Conservation (phyloP, 2,797 vertebrate genomes). For the Anableps anableps region DNA sequence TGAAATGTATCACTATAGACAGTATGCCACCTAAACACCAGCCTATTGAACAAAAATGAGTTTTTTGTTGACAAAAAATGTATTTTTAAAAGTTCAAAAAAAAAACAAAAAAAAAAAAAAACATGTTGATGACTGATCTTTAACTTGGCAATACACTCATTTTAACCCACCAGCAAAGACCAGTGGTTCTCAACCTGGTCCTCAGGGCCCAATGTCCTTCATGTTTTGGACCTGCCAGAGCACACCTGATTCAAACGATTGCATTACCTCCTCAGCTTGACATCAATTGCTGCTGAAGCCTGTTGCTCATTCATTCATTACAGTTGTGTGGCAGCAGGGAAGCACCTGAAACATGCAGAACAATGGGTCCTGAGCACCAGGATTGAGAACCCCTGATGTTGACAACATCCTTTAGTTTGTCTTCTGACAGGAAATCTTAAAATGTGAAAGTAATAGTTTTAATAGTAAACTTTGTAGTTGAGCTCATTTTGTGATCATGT, state of each 20-base stretch:
- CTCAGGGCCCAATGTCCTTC: too few relatives aligned
- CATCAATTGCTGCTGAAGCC: neutral
- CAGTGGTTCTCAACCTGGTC: too few relatives aligned
- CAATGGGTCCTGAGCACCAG: too few relatives aligned
- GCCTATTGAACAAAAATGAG: neutral
- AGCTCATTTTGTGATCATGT: neutral
- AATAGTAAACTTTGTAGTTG: too few relatives aligned
- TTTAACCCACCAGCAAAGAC: too few relatives aligned
- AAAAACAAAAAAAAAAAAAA: neutral
- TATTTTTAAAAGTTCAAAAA: neutral
- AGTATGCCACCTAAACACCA: neutral
- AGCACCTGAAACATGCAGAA: neutral
- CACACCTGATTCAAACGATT: too few relatives aligned
- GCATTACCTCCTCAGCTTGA: too few relatives aligned
- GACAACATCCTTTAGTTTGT: neutral
- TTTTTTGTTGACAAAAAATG: neutral
- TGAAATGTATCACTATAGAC: neutral
- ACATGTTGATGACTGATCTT: too few relatives aligned
- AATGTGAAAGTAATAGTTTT: too few relatives aligned
- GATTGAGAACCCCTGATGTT: neutral
- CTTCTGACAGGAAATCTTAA: neutral
- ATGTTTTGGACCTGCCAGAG: too few relatives aligned
- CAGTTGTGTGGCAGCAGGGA: neutral
- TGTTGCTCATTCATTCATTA: neutral
- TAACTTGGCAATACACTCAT: too few relatives aligned